Base-by-base conservation (phyloP, 2,888 invertebrate species). In the Rhimphoctona megacephalus region DNA sequence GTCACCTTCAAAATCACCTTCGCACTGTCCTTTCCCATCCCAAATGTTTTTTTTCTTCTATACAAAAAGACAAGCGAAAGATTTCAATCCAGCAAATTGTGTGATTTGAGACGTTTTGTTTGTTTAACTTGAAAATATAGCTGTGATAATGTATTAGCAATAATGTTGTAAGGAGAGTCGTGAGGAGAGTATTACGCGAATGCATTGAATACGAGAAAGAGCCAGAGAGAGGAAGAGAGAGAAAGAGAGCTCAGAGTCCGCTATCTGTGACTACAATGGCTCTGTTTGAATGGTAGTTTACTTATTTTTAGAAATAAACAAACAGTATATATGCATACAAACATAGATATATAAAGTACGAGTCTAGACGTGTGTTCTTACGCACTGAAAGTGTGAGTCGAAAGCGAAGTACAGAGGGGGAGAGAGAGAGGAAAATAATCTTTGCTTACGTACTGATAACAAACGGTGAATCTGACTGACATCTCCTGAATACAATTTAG, bases 231-330 rank as follows among this genome's bases (percentile, higher is more conserved):
- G 54, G 9, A 17, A 17, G 30, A 25, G 57, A 54, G 69, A 72
- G 66, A 76, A 54, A 64, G 39, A 61, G 73, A 69, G 79, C 69
- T 64, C 49, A 36, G 17, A 83, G 76, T 72, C 66, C 25, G 33
- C 78, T 74, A 82, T 77, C 77, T 39, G 54, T 39, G 76, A 83
- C 76, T 39, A 86, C 86, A 83, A 86, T 86, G 69, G 83, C 72
- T 72, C n/a, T 74, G 83, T 83, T 67, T 61, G 72, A 77, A 61
- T 72, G 46, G 70, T 30, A 25, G 46, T 22, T 61, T 17, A 69
- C 70, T 78, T 39, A 14, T 61, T 43, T 54, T 25, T 43, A 22
- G 11, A 36, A 43, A 54, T 46, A 8, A 54, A 66, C 19, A 70
- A 25, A 52, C 19, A 30, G 72, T 54, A n/a, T 33, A 36, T n/a